Evolutionary conservation across 2,113 vertebrate genomes (phyloP).

Genomic region (Perca fluviatilis): DNA sequence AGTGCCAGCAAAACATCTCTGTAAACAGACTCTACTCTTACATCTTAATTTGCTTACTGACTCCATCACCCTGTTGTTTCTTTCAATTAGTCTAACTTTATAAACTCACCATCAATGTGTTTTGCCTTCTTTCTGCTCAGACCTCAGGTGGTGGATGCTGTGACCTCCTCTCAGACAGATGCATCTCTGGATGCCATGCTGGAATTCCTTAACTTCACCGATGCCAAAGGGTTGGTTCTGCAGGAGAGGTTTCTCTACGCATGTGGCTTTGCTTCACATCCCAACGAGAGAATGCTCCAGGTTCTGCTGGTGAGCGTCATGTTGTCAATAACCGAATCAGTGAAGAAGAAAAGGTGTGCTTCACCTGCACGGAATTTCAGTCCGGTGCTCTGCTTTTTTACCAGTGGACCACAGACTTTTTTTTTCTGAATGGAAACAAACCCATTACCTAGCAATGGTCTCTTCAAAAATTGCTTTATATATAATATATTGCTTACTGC

Average conservation of each 20-base stretch:
- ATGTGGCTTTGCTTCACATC: constrained; percentile 94
- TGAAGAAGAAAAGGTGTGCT: no score
- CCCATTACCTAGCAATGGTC: not conserved
- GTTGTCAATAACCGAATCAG: not conserved
- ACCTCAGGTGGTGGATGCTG: constrained; percentile 93
- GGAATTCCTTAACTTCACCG: constrained; percentile 94
- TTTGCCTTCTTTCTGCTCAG: constrained; percentile 73
- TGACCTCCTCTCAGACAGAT: constrained; percentile 94
- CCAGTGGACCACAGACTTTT: not conserved
- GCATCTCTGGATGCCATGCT: constrained; percentile 91
- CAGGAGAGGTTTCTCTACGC: constrained; percentile 98
- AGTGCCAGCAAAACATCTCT: constrained; percentile 89
- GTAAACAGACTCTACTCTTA: constrained; percentile 81
- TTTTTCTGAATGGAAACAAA: not conserved
- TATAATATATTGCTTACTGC: not conserved
- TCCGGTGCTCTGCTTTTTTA: not conserved
- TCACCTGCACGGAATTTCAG: not conserved
- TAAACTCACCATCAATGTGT: not conserved
- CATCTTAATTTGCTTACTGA: constrained; percentile 13
- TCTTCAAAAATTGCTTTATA: not conserved
- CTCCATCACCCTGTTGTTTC: not conserved
- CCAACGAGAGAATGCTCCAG: constrained; percentile 89
- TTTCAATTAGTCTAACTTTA: not conserved
- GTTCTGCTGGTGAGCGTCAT: constrained; percentile 88
- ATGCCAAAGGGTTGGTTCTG: constrained; percentile 84